phyloP scores from a whole-genome alignment of 2,797 vertebrate species.

The Microctenopoma lineatum region DNA sequence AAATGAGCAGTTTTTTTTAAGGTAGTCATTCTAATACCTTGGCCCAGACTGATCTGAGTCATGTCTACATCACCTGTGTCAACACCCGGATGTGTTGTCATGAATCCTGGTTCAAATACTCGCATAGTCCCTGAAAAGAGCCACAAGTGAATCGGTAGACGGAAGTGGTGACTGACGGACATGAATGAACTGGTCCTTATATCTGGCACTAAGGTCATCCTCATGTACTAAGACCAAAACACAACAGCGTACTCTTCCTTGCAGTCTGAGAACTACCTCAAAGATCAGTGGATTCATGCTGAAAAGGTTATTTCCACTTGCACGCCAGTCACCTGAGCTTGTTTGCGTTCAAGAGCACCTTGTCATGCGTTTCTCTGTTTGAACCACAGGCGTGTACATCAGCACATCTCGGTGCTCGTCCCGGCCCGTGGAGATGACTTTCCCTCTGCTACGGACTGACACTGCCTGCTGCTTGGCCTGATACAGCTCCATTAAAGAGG shows the following conservation, averaged over 20 bases:
- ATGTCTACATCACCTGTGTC: background rate
- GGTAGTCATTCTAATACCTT: background rate
- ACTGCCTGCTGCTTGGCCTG: constrained; percentile 61
- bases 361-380: constrained; percentile 13
- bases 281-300: background rate
- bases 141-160: too few relatives aligned
- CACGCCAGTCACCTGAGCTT: background rate
- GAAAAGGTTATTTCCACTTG: background rate
- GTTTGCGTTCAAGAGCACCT: constrained; percentile 7
- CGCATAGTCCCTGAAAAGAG: too few relatives aligned
- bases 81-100: background rate
- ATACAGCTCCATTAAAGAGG: constrained; percentile 82
- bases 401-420: constrained; percentile 36
- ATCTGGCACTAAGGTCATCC: background rate
- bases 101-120: too few relatives aligned
- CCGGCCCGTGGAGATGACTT: constrained; percentile 40
- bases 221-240: background rate
- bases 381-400: constrained; percentile 8
- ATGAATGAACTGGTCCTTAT: too few relatives aligned
- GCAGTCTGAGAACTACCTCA: background rate
- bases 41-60: background rate
- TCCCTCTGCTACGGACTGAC: constrained; percentile 55
- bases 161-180: too few relatives aligned
- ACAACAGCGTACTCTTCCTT: background rate
- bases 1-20: background rate